These are phyloP conservation scores for Philereme transversata DNA, from an alignment of 2,888 invertebrate genomes.

Conservation along the genomic window DNA sequence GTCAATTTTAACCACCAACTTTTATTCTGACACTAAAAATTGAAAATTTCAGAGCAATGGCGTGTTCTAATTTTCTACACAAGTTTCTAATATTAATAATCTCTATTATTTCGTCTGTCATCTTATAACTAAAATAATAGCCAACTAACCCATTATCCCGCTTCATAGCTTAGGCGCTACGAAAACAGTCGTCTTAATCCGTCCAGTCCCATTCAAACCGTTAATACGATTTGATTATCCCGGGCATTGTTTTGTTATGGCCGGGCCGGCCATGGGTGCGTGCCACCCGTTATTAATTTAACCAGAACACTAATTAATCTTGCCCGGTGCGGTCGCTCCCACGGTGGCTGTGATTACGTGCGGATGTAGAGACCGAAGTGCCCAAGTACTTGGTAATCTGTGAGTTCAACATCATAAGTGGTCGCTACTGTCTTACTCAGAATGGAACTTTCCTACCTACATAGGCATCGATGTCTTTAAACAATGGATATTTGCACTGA, in stretches of 20 bases:
- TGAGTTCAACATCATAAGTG: constrained; percentile 4
- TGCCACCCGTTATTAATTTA: constrained; percentile 77
- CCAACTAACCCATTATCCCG: constrained; percentile 3
- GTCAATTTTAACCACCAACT: too few relatives aligned
- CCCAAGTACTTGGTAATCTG: constrained; percentile 35
- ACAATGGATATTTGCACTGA: background rate
- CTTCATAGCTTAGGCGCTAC: constrained; percentile 30
- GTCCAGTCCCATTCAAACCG: constrained; percentile 47
- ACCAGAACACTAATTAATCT: constrained; percentile 79
- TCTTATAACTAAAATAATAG: constrained; percentile 6
- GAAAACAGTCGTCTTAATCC: constrained; percentile 42
- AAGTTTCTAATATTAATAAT: too few relatives aligned
- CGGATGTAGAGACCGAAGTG: constrained; percentile 48
- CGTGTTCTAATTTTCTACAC: too few relatives aligned
- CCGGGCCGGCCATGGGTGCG: constrained; percentile 56
- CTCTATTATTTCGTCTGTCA: background rate
- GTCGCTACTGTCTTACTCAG: background rate
- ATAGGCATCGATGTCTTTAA: background rate
- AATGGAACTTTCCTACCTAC: too few relatives aligned
- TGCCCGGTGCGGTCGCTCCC: constrained; percentile 71
- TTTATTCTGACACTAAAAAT: too few relatives aligned
- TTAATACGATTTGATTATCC: constrained; percentile 58
- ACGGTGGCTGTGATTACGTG: constrained; percentile 53
- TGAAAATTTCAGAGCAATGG: too few relatives aligned
- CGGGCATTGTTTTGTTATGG: constrained; percentile 49